A percentile compares a stretch with the other conserved stretches of the same genome.
phyloP scores from a whole-genome alignment of 2,113 vertebrate genomes.

The Stigmatopora argus region DNA sequence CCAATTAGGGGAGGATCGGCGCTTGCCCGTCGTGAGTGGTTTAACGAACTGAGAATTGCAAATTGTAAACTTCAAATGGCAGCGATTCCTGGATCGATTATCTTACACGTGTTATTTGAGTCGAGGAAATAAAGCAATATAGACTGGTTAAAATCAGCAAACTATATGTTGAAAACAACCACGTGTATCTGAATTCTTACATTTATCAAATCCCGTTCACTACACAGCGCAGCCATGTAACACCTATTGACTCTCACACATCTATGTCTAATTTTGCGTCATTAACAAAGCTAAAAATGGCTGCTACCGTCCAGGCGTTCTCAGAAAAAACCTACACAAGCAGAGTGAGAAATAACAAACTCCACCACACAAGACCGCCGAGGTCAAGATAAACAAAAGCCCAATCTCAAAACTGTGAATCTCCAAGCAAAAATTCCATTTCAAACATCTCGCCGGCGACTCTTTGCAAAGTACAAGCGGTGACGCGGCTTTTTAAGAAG shows the following conservation, averaged over 20 bases:
- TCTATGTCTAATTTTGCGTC: slow-evolving; percentile 1
- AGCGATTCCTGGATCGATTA: not conserved
- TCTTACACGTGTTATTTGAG: not conserved
- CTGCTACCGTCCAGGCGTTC: not conserved
- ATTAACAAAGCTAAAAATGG: not conserved
- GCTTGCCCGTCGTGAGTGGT: slow-evolving; percentile 9
- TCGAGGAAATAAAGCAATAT: not conserved
- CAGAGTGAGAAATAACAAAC: not conserved
- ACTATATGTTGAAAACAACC: slow-evolving; percentile 3
- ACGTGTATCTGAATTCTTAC: too few species aligned
- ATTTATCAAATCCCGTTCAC: too few species aligned
- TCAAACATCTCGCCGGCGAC: not conserved
- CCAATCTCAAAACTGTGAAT: not conserved
- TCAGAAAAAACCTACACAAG: not conserved
- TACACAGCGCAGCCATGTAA: too few species aligned
- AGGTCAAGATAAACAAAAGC: not conserved
- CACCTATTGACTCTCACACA: slow-evolving; percentile 6
- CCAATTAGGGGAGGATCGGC: slow-evolving; percentile 14
- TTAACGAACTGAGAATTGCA: not conserved
- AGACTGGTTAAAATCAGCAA: not conserved
- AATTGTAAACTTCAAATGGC: not conserved
- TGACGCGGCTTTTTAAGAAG: slow-evolving; percentile 12
- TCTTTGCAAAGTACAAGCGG: not conserved
- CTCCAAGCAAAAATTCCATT: not conserved
- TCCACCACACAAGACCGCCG: not conserved